Percentiles rank a stretch among this genome's conserved stretches.
Evolutionary conservation across 1,140 invertebrate species (phyloP).

Genomic region (Laodelphax striatellus): DNA sequence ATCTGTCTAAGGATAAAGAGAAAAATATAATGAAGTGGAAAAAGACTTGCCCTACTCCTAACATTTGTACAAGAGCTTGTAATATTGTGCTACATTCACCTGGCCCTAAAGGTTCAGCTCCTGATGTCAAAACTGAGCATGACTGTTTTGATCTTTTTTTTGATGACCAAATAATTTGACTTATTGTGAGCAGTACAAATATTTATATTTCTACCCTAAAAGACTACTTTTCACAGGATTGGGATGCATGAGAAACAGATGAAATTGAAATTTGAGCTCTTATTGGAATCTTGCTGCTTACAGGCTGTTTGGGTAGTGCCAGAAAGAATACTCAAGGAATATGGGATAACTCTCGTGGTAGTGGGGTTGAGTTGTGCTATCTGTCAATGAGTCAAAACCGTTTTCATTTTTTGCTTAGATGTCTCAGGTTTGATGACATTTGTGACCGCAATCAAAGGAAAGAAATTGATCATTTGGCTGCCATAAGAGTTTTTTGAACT

Average conservation of each 20-base stretch:
- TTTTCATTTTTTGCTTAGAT: slow-evolving; percentile 22
- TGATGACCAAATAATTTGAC: slow-evolving; percentile 5
- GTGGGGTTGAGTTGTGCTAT: not conserved
- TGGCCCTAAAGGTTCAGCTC: slow-evolving; percentile 8
- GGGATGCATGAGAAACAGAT: not conserved
- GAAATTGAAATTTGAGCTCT: slow-evolving; percentile 15
- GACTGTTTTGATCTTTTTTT: slow-evolving; percentile 13
- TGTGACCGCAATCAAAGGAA: slow-evolving; percentile 20
- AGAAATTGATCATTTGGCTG: slow-evolving; percentile 26
- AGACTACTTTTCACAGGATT: not conserved
- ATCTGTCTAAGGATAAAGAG: not conserved
- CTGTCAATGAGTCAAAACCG: slow-evolving; percentile 4
- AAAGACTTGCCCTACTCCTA: not conserved
- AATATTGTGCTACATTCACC: slow-evolving; percentile 10
- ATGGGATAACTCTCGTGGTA: slow-evolving; percentile 24
- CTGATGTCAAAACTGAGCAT: slow-evolving; percentile 5
- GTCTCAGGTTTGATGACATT: slow-evolving; percentile 24
- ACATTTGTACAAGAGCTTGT: not conserved
- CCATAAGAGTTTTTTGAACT: slow-evolving; percentile 24
- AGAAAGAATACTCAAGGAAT: slow-evolving; percentile 24
- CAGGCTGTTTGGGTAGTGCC: slow-evolving; percentile 7
- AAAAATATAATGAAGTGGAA: not conserved
- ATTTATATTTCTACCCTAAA: slow-evolving; percentile 12
- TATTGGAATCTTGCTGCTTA: slow-evolving; percentile 15
- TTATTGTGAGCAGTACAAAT: slow-evolving; percentile 16